phyloP scores from a whole-genome alignment of 1,140 invertebrate species.

The Achatina immaculata region DNA sequence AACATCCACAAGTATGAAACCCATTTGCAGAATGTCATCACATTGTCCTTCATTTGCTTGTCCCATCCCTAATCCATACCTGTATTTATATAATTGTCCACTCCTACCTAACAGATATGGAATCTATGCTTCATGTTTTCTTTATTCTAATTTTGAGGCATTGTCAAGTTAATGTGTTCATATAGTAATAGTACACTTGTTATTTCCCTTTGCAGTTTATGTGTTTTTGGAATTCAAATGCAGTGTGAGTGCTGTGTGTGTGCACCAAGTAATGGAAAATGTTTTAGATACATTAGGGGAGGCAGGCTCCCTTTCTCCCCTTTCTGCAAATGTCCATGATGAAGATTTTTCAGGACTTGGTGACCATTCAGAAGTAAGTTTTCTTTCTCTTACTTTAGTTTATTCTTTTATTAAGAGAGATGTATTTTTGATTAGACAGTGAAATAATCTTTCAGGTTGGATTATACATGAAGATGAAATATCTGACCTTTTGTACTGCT shows the following conservation, averaged over 20 bases:
- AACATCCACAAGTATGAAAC: no score
- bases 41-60: no score
- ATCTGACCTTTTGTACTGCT: no score
- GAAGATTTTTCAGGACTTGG: slow-evolving; percentile 37
- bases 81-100: no score
- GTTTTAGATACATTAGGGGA: slow-evolving; percentile 33
- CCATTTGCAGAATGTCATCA: no score
- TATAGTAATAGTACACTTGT: not conserved
- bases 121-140: no score
- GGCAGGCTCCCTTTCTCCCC: slow-evolving; percentile 26
- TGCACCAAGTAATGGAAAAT: slow-evolving; percentile 24
- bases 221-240: not conserved
- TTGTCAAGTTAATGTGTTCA: not conserved
- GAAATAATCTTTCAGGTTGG: no score
- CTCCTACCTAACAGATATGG: no score
- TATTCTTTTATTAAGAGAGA: not conserved
- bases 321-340: slow-evolving; percentile 32
- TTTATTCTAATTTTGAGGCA: not conserved
- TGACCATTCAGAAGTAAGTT: slow-evolving; percentile 31
- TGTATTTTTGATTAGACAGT: no score
- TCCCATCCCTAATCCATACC: no score
- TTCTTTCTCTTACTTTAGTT: not conserved
- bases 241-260: not conserved
- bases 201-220: not conserved
- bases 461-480: no score